A percentile compares a stretch with the other conserved stretches of the same genome.
phyloP scores from a whole-genome alignment of 2,113 vertebrate species.

The Bothrops jararaca region DNA sequence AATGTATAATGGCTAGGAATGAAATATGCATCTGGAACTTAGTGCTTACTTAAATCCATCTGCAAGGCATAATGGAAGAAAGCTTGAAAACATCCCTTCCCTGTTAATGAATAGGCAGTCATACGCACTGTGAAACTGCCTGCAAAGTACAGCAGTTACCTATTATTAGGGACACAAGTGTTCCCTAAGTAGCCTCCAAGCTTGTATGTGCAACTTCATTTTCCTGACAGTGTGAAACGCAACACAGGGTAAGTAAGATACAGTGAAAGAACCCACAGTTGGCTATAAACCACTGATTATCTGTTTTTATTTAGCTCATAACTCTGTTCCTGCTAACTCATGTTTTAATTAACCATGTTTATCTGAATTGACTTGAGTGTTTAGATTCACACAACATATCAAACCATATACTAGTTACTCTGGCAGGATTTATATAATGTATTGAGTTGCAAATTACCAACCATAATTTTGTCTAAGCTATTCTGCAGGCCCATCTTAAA shows the following conservation, averaged over 20 bases:
- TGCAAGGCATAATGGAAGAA: neutral
- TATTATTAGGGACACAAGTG: neutral
- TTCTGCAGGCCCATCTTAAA: neutral
- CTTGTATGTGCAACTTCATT: neutral
- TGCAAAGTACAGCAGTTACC: neutral
- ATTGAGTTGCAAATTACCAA: neutral
- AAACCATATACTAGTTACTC: neutral
- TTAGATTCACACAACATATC: neutral
- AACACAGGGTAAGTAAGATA: neutral
- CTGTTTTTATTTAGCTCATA: neutral
- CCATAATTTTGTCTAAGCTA: neutral
- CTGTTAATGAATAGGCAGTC: neutral
- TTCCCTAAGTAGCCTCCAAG: neutral
- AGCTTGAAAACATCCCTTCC: neutral
- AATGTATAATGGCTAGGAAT: neutral
- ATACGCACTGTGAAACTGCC: neutral
- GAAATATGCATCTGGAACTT: neutral
- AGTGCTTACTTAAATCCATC: neutral
- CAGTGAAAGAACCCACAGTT: neutral
- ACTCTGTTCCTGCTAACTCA: neutral
- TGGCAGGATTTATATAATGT: neutral
- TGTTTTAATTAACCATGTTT: neutral
- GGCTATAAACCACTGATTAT: neutral
- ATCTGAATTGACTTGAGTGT: neutral
- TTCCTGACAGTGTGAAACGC: neutral